Conservation (phyloP, 2,888 invertebrate species). For the Hoplodrina blanda region DNA sequence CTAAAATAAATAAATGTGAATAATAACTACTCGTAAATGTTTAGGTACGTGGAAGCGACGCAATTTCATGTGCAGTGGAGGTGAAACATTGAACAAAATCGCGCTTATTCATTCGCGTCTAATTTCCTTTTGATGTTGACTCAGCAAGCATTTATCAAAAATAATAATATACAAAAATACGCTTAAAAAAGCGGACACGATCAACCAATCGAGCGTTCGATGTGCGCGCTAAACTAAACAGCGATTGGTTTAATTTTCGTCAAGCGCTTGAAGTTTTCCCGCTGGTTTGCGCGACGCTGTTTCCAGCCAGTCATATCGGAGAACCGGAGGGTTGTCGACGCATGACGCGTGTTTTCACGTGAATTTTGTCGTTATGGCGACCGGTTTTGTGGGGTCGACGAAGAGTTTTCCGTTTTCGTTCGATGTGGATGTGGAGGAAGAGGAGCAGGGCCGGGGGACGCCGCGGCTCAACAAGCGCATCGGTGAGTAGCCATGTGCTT, state of each 20-base stretch:
- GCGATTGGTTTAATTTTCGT: conserved; percentile 55
- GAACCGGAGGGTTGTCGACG: conserved; percentile 62
- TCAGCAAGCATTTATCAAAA: conserved; percentile 54
- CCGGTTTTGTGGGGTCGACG: conserved; percentile 87
- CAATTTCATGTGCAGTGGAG: conserved; percentile 20
- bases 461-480: conserved; percentile 82
- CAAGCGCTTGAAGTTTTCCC: conserved; percentile 63
- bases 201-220: conserved; percentile 35
- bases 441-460: conserved; percentile 76
- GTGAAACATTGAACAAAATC: conserved; percentile 24
- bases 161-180: conserved; percentile 47
- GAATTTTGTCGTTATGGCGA: conserved; percentile 76
- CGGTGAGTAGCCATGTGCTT: conserved; percentile 73
- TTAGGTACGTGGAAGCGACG: background rate
- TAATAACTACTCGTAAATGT: conserved; percentile 18
- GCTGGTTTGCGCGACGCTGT: conserved; percentile 54
- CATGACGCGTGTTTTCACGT: conserved; percentile 54
- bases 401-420: conserved; percentile 89
- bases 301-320: conserved; percentile 63
- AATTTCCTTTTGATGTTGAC: conserved; percentile 56
- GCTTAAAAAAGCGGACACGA: conserved; percentile 42
- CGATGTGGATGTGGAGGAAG: conserved; percentile 86
- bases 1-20: no score
- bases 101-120: conserved; percentile 37
- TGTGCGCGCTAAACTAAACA: conserved; percentile 19